Base-by-base conservation (phyloP, 2,797 vertebrate species). In the Eupleurogrammus muticus region DNA sequence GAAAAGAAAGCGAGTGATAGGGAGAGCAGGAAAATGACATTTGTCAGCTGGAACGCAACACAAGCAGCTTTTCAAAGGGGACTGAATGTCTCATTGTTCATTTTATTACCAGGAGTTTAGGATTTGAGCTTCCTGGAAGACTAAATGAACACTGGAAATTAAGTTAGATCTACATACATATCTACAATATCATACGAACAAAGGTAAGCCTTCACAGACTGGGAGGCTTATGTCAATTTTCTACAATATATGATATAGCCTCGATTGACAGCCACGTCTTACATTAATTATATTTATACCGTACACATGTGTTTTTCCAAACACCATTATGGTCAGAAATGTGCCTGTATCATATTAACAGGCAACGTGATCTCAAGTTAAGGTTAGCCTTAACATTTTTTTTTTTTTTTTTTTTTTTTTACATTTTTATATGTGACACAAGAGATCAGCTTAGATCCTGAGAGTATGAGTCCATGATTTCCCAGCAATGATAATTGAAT, bases 1-100 rank as follows among this genome's bases (percentile, higher is more conserved):
- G 78, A 91, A 81, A 81, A 69, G 23, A 63, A 82, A 85, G 84
- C 83, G 79, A 70, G 60, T 46, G 62, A 82, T 24, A 78, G 52
- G 68, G 64, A 83, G 51, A 81, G 36, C n/a, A 70, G 64, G 9
- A 48, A 75, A 70, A 61, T 46, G 51, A 67, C 10, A 10, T 36
- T n/a, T 19, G 50, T 70, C 54, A 58, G 52, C 50, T 52, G 21
- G 17, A 23, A 50, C n/a, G 42, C 42, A 47, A 67, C 67, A 40
- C 49, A 20, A 38, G 32, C 19, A 55, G 54, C 60, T 19, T 53
- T 64, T 42, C 38, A 24, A 3, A 5, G 55, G 38, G 44, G 16
- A 47, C 24, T 50, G 59, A 0, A 40, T 71, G 70, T 50, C 9
- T 12, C 2, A 24, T 8, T 17, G 11, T 58, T 57, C 28, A 10